Base-by-base conservation (phyloP, 2,888 invertebrate species). In the Trissolcus japonicus region DNA sequence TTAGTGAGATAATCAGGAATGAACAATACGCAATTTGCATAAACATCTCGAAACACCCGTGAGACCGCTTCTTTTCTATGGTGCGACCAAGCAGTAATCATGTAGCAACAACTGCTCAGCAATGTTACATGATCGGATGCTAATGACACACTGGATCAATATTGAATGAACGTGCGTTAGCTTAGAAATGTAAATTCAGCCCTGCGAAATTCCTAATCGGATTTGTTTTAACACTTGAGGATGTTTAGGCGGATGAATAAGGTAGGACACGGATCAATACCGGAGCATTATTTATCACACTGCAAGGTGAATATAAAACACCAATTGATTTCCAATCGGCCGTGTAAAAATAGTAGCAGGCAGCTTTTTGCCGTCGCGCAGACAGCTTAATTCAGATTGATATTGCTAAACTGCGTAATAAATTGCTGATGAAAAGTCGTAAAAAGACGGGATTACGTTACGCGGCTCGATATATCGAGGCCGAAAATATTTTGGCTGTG, bases 81-180 rank as follows among this genome's bases (percentile, higher is more conserved):
- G 35, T 35, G 9, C 35, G 35, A 9, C 35, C 9, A 35, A 35
- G 11, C 9, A 35, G 46, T 48, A 71, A 63, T 53, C 46, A 21
- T 71, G 57, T 59, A 57, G 11, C 46, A 74, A 51, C 46, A 66
- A 53, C 50, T 14, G 41, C 53, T 53, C 16, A 46, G 59, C 51
- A 68, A 43, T 63, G 67, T 63, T 63, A 63, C 68, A 74, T 9
- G 74, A 74, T 67, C 62, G 17, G 54, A 75, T 68, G 63, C 68
- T 75, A 68, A 75, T 75, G 74, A 75, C 59, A 75, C 63, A 59
- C n/a, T 40, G 59, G 59, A 75, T 75, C 68, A 75, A 62, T 75
- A 63, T 54, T 63, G 68, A 68, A 69, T 68, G 56, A 40, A 4
- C 67, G 59, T 48, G 59, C 7, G 60, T 61, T 61, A 65, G 61